phyloP scores from a whole-genome alignment of 2,888 invertebrate genomes.

The Oxytorus armatus region DNA sequence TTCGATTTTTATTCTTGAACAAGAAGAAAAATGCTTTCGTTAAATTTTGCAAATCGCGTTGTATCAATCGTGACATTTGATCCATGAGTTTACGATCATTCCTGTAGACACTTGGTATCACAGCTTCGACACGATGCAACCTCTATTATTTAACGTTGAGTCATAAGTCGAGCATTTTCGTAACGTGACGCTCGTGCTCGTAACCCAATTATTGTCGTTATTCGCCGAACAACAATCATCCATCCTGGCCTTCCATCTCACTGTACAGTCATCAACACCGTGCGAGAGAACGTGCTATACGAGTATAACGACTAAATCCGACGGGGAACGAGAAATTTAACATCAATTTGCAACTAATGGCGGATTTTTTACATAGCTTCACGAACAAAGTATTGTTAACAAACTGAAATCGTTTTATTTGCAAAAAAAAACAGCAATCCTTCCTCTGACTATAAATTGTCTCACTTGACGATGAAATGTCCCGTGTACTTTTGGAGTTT shows the following conservation, averaged over 20 bases:
- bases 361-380: neutral
- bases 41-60: slow-evolving; percentile 10
- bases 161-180: slow-evolving; percentile 39
- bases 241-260: slow-evolving; percentile 46
- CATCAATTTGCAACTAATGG: neutral
- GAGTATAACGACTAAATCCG: slow-evolving; percentile 34
- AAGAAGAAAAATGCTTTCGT: neutral
- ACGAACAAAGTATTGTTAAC: neutral
- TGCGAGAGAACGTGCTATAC: slow-evolving; percentile 24
- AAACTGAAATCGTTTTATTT: neutral
- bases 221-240: slow-evolving; percentile 56
- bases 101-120: slow-evolving; percentile 12
- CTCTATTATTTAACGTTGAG: slow-evolving; percentile 49
- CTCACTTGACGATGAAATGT: neutral
- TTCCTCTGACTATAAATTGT: neutral
- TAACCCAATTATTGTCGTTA: slow-evolving; percentile 59
- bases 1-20: no score
- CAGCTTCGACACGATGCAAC: slow-evolving; percentile 18
- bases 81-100: slow-evolving; percentile 12
- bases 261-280: slow-evolving; percentile 47
- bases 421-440: no score
- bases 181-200: slow-evolving; percentile 53
- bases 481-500: slow-evolving; percentile 8
- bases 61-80: slow-evolving; percentile 15
- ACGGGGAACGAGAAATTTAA: slow-evolving; percentile 17